Percentiles rank a stretch among this genome's conserved stretches.
Evolutionary conservation across 2,888 invertebrate species (phyloP).

Genomic region (Leptinotarsa juncta): DNA sequence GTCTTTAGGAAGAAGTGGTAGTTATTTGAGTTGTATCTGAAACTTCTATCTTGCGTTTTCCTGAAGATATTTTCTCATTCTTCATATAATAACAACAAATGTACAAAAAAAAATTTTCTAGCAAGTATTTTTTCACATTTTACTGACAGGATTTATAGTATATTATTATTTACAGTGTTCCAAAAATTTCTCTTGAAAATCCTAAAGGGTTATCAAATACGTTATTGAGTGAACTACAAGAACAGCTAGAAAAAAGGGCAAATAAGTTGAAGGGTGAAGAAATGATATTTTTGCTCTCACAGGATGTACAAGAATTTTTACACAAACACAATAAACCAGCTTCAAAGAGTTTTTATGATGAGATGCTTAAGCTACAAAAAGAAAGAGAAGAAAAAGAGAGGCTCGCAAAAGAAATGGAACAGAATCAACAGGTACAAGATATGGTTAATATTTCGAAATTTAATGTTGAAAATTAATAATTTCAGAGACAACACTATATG

Average conservation of each 20-base stretch:
- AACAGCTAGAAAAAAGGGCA: conserved; percentile 73
- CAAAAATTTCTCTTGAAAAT: conserved; percentile 78
- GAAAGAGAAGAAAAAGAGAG: conserved; percentile 74
- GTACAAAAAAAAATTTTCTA: too few species aligned
- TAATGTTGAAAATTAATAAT: conserved; percentile 29
- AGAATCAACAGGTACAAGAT: conserved; percentile 72
- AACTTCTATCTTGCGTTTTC: too few species aligned
- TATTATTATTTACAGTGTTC: conserved; percentile 66
- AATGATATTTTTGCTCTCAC: conserved; percentile 87
- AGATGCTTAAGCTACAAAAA: conserved; percentile 83
- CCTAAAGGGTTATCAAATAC: conserved; percentile 83
- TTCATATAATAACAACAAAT: too few species aligned
- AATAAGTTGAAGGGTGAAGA: conserved; percentile 77
- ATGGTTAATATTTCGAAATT: conserved; percentile 7
- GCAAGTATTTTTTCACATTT: too few species aligned
- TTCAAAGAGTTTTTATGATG: conserved; percentile 87
- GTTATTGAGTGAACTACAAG: conserved; percentile 72
- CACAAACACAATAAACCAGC: conserved; percentile 85
- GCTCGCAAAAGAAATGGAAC: conserved; percentile 73
- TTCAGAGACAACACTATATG: conserved; percentile 67
- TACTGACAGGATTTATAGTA: background rate
- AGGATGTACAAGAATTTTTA: conserved; percentile 83
- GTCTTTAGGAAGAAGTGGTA: too few species aligned
- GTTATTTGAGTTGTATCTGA: too few species aligned
- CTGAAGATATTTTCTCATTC: too few species aligned